These are phyloP conservation scores for Xylophagus ater DNA, from an alignment of 2,888 invertebrate genomes.

Conservation along the genomic window DNA sequence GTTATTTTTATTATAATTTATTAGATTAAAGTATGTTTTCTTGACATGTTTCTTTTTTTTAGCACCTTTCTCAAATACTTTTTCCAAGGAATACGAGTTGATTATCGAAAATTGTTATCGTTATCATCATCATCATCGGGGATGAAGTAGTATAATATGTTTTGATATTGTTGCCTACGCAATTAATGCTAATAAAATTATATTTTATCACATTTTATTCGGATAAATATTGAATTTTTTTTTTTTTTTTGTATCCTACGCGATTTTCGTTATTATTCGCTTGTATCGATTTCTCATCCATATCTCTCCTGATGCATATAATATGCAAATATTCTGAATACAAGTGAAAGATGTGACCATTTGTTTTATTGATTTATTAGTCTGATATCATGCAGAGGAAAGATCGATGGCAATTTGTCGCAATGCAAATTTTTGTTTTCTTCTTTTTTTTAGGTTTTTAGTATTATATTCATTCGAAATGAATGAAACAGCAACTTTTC, in stretches of 20 bases:
- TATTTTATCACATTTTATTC: too few species aligned
- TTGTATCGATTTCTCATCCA: slow-evolving; percentile 19
- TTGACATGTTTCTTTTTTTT: too few species aligned
- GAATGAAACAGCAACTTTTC: neutral
- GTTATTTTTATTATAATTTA: too few species aligned
- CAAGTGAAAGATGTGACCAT: slow-evolving; percentile 15
- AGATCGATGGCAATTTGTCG: slow-evolving; percentile 17
- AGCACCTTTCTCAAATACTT: too few species aligned
- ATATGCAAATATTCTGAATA: slow-evolving; percentile 10
- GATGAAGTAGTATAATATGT: too few species aligned
- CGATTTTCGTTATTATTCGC: slow-evolving; percentile 12
- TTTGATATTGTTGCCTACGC: too few species aligned
- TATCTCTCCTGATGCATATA: slow-evolving; percentile 11
- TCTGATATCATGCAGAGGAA: slow-evolving; percentile 11
- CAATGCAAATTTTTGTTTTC: slow-evolving; percentile 12
- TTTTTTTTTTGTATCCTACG: slow-evolving; percentile 16
- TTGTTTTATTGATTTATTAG: slow-evolving; percentile 18
- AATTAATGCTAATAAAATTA: too few species aligned
- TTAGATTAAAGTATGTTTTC: too few species aligned
- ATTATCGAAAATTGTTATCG: too few species aligned
- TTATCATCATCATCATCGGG: too few species aligned
- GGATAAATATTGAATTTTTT: too few species aligned
- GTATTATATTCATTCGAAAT: neutral
- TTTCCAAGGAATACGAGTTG: too few species aligned
- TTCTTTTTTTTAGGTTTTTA: neutral